Percentiles rank a stretch among this genome's conserved stretches.
phyloP scores from a whole-genome alignment of 2,113 vertebrate genomes.

The Sphyrna mokarran region DNA sequence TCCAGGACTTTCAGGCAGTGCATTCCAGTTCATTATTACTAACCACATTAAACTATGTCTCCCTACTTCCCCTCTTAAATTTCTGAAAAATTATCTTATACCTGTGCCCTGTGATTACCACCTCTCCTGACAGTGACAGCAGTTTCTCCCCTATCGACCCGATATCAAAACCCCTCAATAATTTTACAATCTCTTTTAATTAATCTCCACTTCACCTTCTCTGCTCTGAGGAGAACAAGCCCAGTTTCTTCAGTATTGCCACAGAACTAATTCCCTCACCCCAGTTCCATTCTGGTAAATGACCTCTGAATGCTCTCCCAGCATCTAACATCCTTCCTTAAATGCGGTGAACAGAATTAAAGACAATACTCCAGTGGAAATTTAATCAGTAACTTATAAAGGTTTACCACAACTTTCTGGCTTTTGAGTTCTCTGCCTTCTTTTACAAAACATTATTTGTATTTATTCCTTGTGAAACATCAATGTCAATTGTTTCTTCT shows the following conservation, averaged over 20 bases:
- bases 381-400: neutral
- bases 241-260: neutral
- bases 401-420: neutral
- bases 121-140: no score
- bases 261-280: neutral
- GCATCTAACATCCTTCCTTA: neutral
- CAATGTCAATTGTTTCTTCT: neutral
- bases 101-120: no score
- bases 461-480: neutral
- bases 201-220: no score
- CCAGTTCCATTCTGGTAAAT: neutral
- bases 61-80: no score
- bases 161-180: no score
- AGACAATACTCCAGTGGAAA: neutral
- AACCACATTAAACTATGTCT: neutral
- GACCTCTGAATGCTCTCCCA: no score
- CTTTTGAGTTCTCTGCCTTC: neutral
- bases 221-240: no score
- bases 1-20: neutral
- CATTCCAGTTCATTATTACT: neutral
- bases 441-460: neutral
- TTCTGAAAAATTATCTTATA: no score
- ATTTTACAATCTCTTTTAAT: no score
- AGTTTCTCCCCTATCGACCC: no score
- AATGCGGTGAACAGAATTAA: neutral